A percentile compares a stretch with the other conserved stretches of the same genome.
These are phyloP conservation scores for Metridium senile DNA, from an alignment of 92 coral and sea anemone genomes.

Conservation along the genomic window DNA sequence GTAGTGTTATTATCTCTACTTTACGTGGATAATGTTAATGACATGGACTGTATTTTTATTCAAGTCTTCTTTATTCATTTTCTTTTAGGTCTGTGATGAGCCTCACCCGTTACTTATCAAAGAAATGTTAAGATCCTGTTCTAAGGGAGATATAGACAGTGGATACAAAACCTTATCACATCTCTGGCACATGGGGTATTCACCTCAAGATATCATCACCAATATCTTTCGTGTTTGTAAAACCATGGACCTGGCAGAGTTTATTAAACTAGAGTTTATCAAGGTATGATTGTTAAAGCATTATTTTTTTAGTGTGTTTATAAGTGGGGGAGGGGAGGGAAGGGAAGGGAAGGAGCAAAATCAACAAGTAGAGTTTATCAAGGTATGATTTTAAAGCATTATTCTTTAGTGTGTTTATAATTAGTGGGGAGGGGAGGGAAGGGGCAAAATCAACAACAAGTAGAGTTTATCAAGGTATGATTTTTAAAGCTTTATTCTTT, in stretches of 20 bases:
- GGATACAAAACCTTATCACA: conserved; percentile 90
- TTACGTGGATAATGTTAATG: too few relatives aligned
- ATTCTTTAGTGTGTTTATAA: too few relatives aligned
- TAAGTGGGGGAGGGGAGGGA: neutral
- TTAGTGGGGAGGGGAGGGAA: too few relatives aligned
- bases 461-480: too few relatives aligned
- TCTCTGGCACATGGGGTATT: conserved; percentile 98
- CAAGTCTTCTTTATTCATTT: too few relatives aligned
- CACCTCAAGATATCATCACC: conserved; percentile 92
- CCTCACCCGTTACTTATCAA: conserved; percentile 93
- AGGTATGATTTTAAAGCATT: too few relatives aligned
- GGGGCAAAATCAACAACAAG: too few relatives aligned
- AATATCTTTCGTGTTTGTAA: conserved; percentile 96
- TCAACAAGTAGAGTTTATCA: too few relatives aligned
- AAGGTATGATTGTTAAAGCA: conserved; percentile 59
- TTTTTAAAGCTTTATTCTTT: too few relatives aligned
- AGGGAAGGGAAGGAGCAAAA: too few relatives aligned
- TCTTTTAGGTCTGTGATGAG: conserved; percentile 99
- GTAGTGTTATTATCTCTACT: too few relatives aligned
- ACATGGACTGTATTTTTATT: too few relatives aligned
- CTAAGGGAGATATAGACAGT: conserved; percentile 85
- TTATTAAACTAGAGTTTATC: conserved; percentile 87
- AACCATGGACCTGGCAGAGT: conserved; percentile 86
- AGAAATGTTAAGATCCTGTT: conserved; percentile 88
- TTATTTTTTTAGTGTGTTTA: neutral